Evolutionary conservation across 2,797 vertebrate species (phyloP).

Genomic region (Coregonus sp.): DNA sequence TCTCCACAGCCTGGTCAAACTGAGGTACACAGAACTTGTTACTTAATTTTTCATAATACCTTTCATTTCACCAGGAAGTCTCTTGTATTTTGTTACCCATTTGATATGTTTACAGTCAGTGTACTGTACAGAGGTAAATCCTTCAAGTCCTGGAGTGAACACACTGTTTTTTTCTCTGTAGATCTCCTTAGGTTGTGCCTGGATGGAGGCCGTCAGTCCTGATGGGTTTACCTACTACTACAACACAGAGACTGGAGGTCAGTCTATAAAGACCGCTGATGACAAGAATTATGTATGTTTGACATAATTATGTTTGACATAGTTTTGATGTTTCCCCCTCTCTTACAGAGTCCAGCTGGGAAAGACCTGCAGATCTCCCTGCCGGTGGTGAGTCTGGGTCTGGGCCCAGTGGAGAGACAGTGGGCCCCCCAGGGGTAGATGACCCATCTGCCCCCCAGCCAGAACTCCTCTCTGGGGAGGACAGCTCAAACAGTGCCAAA

Average conservation of each 20-base stretch:
- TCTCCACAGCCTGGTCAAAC: conserved; percentile 20
- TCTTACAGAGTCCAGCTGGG: conserved; percentile 89
- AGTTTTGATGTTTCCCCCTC: neutral
- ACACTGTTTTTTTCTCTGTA: conserved; percentile 47
- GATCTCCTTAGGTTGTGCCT: conserved; percentile 66
- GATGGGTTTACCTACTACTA: conserved; percentile 92
- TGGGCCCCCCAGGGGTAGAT: conserved; percentile 38
- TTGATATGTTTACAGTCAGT: neutral
- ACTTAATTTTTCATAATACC: neutral
- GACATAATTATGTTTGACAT: neutral
- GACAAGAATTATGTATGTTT: neutral
- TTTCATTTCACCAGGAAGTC: neutral
- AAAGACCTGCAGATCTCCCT: conserved; percentile 81
- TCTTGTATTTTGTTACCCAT: neutral
- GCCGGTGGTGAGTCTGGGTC: conserved; percentile 28
- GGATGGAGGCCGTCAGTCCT: conserved; percentile 88
- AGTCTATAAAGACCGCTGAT: neutral
- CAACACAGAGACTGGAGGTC: conserved; percentile 89
- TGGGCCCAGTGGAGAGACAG: conserved; percentile 41
- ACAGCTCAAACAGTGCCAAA: conserved; percentile 34
- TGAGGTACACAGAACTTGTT: conserved; percentile 42
- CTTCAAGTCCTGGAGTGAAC: neutral
- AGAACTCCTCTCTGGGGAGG: conserved; percentile 61
- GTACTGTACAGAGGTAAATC: neutral
- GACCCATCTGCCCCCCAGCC: conserved; percentile 52